Conservation (phyloP, 2,888 invertebrate species). For the Encarsia formosa region DNA sequence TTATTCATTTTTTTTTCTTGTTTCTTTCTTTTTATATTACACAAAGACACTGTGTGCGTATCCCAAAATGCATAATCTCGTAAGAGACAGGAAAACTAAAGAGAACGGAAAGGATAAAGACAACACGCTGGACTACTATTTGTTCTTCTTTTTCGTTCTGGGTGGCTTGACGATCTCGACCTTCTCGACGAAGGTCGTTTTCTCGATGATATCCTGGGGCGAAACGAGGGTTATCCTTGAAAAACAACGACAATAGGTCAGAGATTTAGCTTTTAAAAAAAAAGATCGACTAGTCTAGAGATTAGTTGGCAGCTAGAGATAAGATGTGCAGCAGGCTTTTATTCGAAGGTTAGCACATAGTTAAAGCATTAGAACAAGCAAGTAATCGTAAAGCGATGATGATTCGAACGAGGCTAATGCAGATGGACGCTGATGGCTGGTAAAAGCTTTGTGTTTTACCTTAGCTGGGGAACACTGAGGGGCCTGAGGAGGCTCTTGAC, state of each 20-base stretch:
- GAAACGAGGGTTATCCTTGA: conserved; percentile 45
- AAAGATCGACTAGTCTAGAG: not conserved
- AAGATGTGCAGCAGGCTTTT: not conserved
- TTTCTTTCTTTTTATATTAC: too few relatives aligned
- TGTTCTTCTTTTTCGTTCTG: conserved; percentile 54
- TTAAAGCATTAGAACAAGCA: not conserved
- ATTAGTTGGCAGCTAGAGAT: not conserved
- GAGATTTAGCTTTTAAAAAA: not conserved
- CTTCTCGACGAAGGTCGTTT: conserved; percentile 42
- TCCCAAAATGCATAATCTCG: too few relatives aligned
- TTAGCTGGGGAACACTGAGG: conserved; percentile 57
- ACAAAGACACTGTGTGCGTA: too few relatives aligned
- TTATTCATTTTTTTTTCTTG: too few relatives aligned
- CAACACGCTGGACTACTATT: too few relatives aligned
- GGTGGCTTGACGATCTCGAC: conserved; percentile 47
- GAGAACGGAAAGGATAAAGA: too few relatives aligned
- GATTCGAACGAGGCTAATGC: too few relatives aligned
- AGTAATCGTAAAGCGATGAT: not conserved
- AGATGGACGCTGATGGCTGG: too few relatives aligned
- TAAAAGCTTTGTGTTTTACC: conserved; percentile 37
- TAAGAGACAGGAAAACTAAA: too few relatives aligned
- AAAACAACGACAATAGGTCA: conserved; percentile 2
- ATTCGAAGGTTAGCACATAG: not conserved
- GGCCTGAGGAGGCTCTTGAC: conserved; percentile 59
- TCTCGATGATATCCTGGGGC: conserved; percentile 39